Base-by-base conservation (phyloP, 30 jellyfish, hydroid and myxozoan species). In the Pelagia noctiluca region DNA sequence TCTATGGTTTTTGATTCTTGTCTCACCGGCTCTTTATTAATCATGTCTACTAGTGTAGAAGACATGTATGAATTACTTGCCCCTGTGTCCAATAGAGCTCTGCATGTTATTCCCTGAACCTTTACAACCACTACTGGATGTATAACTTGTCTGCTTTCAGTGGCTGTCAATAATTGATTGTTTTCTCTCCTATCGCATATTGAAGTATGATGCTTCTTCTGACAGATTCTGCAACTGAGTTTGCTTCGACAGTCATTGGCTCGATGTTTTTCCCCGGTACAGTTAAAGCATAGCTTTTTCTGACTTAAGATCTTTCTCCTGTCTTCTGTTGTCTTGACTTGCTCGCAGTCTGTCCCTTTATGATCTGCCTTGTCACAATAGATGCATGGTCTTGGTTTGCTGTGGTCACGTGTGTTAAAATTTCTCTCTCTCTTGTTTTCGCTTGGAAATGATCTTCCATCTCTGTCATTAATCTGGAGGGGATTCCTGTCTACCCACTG, bases 201-300 rank as follows among this genome's bases (percentile, higher is more conserved):
- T 23, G 96, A 86, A 32, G 96, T 76, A 73, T 63, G 96, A 52
- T 88, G 94, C 57, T 77, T 79, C 71, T 63, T 34, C 37, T 68
- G 81, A 53, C 95, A 88, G 30, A 75, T 19, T 33, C 38, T 63
- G 33, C 91, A 88, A n/a, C 63, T 57, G 19, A 11, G 16, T 52
- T 81, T 67, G 42, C 94, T 80, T 53, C 30, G 42, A 37, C 96
- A 88, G 30, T 70, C 79, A 36, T 3, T 23, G 11, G 94, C 94
- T 4, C 86, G 50, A 66, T 88, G 96, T 34, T 57, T 69, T 68
- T 35, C 80, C 7, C 87, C 87, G 0, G 72, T 70, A 35, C 89
- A 83, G 80, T 83, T 83, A 36, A 83, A 71, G 76, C 93, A 83
- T 21, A 83, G 57, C 71, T 30, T 25, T 34, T 71, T 83, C 35